Evolutionary conservation across 2,113 vertebrate genomes (phyloP), one percentile per base, ranked within the genome.

Genomic region (Morphnarchus princeps): DNA sequence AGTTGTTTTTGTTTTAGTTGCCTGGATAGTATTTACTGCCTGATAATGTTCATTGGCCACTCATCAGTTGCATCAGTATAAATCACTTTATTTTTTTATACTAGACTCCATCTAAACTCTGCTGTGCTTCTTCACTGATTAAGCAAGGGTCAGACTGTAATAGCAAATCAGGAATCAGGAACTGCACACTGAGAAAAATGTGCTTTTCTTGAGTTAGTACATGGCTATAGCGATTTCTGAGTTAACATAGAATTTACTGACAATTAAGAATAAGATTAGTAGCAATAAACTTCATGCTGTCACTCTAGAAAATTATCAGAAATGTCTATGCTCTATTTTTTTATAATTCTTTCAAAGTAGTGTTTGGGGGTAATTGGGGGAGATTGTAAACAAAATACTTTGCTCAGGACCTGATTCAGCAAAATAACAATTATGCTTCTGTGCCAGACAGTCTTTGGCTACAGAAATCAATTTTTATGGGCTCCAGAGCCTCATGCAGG

Each of bases 341-440:
- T 87, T 87, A 45, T 36, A 10, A 19, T 87, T 93, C 72, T 85
- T 77, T 86, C 59, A 66, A 93, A 85, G 74, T 40, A 82, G 34
- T 55, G 18, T 80, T 74, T 82, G 45, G 50, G 24, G 24, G 20
- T 66, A 76, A 70, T n/a, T 95, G 66, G 70, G n/a, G 15, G 45
- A 87, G 50, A 82, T 20, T 62, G 31, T 89, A 93, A 94, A 89
- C 25, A 3, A 82, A 82, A 86, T 82, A 55, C 42, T 91, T 96
- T 87, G 50, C 49, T 79, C 31, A 61, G 71, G 54, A 87, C 73
- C 80, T 70, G 79, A 81, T 83, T 95, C 89, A 95, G 83, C 87
- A 95, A 96, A 95, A 79, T 85, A 95, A 78, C 50, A 58, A 72
- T 91, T 92, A 93, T 29, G 16, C 43, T 93, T 92, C 82, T 93